Conservation (phyloP, 2,888 invertebrate genomes). For the Cataglyphis altisquamis region DNA sequence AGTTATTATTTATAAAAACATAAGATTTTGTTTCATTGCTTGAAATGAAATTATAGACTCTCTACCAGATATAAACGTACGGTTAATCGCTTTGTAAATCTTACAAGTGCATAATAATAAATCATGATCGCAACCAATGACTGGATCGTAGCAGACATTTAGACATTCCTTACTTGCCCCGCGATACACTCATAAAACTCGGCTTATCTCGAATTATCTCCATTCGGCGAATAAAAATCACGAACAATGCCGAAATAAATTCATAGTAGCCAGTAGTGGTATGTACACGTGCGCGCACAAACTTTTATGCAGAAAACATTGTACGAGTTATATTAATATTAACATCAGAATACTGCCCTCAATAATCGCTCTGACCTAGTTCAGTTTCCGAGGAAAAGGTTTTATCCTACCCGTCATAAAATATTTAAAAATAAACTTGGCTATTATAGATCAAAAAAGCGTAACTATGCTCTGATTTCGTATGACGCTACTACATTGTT, state of each 20-base stretch:
- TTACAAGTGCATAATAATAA: conserved; percentile 59
- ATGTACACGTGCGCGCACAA: conserved; percentile 47
- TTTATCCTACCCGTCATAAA: conserved; percentile 27
- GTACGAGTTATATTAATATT: conserved; percentile 39
- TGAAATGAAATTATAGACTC: background rate
- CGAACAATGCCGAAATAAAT: conserved; percentile 67
- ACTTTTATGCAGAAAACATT: conserved; percentile 55
- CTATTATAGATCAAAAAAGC: conserved; percentile 10
- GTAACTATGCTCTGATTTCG: conserved; percentile 43
- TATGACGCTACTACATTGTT: background rate
- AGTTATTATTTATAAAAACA: background rate
- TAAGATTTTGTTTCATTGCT: background rate
- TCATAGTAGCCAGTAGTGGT: conserved; percentile 15
- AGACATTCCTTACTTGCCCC: conserved; percentile 69
- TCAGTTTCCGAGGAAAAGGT: conserved; percentile 18
- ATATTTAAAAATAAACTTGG: conserved; percentile 20
- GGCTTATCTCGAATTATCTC: conserved; percentile 70
- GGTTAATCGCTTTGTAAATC: conserved; percentile 55
- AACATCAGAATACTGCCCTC: conserved; percentile 23
- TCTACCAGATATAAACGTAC: conserved; percentile 52
- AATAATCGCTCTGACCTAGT: conserved; percentile 59
- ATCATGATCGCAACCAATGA: conserved; percentile 57
- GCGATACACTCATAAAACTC: conserved; percentile 69
- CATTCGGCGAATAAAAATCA: conserved; percentile 40
- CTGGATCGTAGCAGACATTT: conserved; percentile 67